Conservation (phyloP, 2,888 invertebrate species). For the Galerucella nymphaeae region DNA sequence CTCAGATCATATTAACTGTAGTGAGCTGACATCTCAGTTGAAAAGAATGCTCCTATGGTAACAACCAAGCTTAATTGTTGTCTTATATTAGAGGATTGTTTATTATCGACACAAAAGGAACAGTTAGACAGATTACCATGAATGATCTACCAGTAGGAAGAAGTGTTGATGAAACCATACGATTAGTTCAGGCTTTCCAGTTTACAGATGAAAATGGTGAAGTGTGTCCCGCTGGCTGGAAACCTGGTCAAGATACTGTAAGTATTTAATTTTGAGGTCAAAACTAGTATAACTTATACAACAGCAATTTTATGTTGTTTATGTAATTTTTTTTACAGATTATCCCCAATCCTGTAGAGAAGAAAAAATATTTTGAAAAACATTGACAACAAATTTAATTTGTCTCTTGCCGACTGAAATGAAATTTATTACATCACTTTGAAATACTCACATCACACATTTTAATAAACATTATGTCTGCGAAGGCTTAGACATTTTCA, state of each 20-base stretch:
- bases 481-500: too few species aligned
- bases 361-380: slow-evolving; percentile 84
- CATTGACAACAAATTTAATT: slow-evolving; percentile 55
- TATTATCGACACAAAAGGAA: slow-evolving; percentile 90
- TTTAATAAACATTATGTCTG: background rate
- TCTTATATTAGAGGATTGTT: slow-evolving; percentile 79
- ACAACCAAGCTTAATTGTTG: too few species aligned
- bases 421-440: slow-evolving; percentile 2
- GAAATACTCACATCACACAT: background rate
- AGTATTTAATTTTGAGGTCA: slow-evolving; percentile 54
- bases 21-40: too few species aligned
- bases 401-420: background rate
- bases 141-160: slow-evolving; percentile 95
- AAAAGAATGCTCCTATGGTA: too few species aligned
- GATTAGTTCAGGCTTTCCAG: slow-evolving; percentile 95
- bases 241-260: slow-evolving; percentile 92
- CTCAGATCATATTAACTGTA: too few species aligned
- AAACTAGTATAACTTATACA: background rate
- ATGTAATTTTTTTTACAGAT: slow-evolving; percentile 71
- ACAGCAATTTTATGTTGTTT: slow-evolving; percentile 37
- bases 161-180: slow-evolving; percentile 92
- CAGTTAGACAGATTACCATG: slow-evolving; percentile 94
- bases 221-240: slow-evolving; percentile 96
- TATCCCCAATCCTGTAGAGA: slow-evolving; percentile 83
- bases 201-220: slow-evolving; percentile 93